A percentile compares a stretch with the other conserved stretches of the same genome.
phyloP scores from a whole-genome alignment of 2,113 vertebrate genomes.

The Corythaeola cristata region DNA sequence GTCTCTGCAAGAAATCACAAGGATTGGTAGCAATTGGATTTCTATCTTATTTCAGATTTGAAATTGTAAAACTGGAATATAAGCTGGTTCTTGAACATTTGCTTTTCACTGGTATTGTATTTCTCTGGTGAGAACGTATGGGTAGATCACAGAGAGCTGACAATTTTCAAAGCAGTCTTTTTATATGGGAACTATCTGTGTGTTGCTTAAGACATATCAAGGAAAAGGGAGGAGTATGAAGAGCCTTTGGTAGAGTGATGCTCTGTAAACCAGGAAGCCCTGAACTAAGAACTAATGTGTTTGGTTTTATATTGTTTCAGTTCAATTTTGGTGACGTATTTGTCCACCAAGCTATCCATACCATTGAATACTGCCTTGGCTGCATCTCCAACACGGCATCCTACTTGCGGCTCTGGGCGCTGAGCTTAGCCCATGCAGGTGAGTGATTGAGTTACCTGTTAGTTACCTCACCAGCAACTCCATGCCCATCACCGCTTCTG shows the following conservation, averaged over 20 bases:
- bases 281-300: neutral
- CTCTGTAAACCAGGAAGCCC: neutral
- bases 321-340: constrained; percentile 77
- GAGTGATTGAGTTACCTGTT: constrained; percentile 31
- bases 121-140: neutral
- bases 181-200: neutral
- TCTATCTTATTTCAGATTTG: neutral
- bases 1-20: neutral
- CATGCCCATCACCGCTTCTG: neutral
- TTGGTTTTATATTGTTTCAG: constrained; percentile 49
- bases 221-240: neutral
- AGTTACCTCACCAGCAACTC: neutral
- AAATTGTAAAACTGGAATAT: neutral
- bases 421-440: constrained; percentile 82
- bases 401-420: constrained; percentile 80
- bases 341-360: constrained; percentile 82
- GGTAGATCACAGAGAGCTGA: neutral
- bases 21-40: neutral
- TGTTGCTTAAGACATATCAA: neutral
- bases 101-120: neutral
- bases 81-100: neutral
- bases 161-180: neutral
- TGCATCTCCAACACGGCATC: constrained; percentile 85
- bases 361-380: constrained; percentile 82
- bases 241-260: neutral